Conservation (phyloP, 2,797 vertebrate species). For the Acanthornis magna region DNA sequence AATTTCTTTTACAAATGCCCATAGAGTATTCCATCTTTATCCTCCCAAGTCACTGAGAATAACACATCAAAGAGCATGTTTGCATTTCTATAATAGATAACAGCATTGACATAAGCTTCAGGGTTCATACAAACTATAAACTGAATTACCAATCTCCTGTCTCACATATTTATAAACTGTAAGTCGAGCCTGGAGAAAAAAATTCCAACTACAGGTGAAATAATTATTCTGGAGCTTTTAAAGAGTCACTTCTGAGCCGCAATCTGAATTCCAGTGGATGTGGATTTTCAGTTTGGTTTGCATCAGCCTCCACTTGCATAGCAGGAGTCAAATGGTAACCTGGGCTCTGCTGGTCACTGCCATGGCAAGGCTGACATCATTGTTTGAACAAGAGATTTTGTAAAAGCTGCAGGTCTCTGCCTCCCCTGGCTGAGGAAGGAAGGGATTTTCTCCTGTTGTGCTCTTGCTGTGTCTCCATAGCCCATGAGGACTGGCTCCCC, state of each 20-base stretch:
- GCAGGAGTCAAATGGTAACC: not conserved
- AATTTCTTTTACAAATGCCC: conserved; percentile 62
- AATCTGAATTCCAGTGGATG: not conserved
- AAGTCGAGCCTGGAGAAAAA: conserved; percentile 64
- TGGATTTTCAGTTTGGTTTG: not conserved
- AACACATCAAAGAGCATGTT: conserved; percentile 81
- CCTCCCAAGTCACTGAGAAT: conserved; percentile 74
- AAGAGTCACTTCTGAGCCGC: conserved; percentile 4
- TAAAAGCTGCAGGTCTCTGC: not conserved
- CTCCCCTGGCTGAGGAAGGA: not conserved
- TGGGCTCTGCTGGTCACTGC: not conserved
- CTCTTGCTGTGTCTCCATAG: not conserved
- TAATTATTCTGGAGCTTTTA: conserved; percentile 42
- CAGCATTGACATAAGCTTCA: conserved; percentile 75
- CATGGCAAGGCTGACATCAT: not conserved
- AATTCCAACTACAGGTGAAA: conserved; percentile 64
- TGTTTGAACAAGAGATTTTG: not conserved
- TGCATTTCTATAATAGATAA: conserved; percentile 80
- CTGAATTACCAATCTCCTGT: conserved; percentile 76
- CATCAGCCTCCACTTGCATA: not conserved
- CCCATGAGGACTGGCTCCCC: fast-evolving
- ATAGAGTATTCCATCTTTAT: conserved; percentile 72
- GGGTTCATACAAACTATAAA: conserved; percentile 76
- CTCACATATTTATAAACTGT: conserved; percentile 76
- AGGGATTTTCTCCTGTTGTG: not conserved